Evolutionary conservation across 2,113 vertebrate genomes (phyloP).

Genomic region (Takifugu flavidus): DNA sequence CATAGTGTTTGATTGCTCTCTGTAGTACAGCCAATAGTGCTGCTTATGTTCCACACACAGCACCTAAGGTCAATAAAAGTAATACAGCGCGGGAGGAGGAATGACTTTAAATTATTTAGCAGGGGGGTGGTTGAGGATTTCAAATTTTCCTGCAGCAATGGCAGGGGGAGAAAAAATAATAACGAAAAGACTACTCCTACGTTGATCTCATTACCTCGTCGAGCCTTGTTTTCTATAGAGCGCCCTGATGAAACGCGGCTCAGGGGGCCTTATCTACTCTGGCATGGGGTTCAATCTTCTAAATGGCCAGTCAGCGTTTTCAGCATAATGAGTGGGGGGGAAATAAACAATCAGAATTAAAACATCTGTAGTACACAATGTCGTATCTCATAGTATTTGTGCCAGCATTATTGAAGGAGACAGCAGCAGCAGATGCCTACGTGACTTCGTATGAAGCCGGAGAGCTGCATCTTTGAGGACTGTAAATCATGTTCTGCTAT

Average conservation of each 20-base stretch:
- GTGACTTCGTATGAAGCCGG: conserved; percentile 16
- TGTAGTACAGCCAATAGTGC: background rate
- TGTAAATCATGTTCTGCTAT: conserved; percentile 1
- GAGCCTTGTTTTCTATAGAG: conserved; percentile 12
- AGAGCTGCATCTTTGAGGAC: conserved; percentile 1
- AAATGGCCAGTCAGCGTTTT: background rate
- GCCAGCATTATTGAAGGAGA: conserved; percentile 7
- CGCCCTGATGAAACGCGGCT: conserved; percentile 14
- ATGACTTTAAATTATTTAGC: conserved; percentile 57
- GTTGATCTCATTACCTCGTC: conserved; percentile 32
- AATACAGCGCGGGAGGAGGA: conserved; percentile 19
- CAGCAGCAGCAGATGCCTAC: conserved; percentile 12
- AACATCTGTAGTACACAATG: background rate
- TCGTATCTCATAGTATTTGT: conserved; percentile 4
- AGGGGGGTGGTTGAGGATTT: conserved; percentile 4
- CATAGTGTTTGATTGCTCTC: conserved; percentile 8
- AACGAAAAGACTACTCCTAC: background rate
- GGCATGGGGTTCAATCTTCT: conserved; percentile 27
- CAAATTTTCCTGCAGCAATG: conserved; percentile 26
- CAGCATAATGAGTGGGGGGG: background rate
- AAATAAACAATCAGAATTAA: conserved; percentile 13
- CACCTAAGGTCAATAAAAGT: conserved; percentile 32
- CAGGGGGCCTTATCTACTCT: conserved; percentile 7
- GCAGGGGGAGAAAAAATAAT: background rate
- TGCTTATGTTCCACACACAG: conserved; percentile 4